These are phyloP conservation scores for Natator depressus DNA, from an alignment of 2,113 vertebrate species.

Conservation along the genomic window DNA sequence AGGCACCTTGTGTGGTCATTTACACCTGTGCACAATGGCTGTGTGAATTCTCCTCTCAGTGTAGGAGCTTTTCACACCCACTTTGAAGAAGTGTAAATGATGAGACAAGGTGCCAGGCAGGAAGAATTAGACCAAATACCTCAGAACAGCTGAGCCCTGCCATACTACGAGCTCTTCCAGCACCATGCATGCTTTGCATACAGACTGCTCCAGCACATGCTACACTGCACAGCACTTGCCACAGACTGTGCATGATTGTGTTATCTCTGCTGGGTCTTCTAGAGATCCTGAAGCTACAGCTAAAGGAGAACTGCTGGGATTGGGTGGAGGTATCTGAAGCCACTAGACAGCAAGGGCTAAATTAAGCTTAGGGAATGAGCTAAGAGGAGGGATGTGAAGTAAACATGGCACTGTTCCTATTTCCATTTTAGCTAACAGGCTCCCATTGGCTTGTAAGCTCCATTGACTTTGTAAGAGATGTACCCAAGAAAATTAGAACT, in stretches of 20 bases:
- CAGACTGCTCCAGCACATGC: background rate
- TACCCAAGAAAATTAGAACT: too few relatives aligned
- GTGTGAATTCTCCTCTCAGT: background rate
- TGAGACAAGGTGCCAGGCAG: background rate
- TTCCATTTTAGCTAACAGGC: too few relatives aligned
- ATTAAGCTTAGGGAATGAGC: too few relatives aligned
- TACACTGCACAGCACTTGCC: background rate
- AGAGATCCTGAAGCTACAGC: background rate
- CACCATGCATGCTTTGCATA: background rate
- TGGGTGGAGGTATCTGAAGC: too few relatives aligned
- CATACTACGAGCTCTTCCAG: background rate
- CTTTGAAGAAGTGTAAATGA: background rate
- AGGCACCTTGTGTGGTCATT: background rate
- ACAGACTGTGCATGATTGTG: rapidly evolving
- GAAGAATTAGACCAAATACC: too few relatives aligned
- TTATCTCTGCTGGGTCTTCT: background rate
- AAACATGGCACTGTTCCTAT: background rate
- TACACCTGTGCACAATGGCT: background rate
- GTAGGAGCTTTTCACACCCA: background rate
- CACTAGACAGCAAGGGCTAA: too few relatives aligned
- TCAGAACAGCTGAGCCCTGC: too few relatives aligned
- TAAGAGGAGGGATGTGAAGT: too few relatives aligned
- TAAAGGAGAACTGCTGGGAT: background rate
- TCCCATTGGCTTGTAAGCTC: too few relatives aligned
- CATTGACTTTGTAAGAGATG: too few relatives aligned